phyloP scores from a whole-genome alignment of 2,797 vertebrate genomes.

The Antennarius maculatus region DNA sequence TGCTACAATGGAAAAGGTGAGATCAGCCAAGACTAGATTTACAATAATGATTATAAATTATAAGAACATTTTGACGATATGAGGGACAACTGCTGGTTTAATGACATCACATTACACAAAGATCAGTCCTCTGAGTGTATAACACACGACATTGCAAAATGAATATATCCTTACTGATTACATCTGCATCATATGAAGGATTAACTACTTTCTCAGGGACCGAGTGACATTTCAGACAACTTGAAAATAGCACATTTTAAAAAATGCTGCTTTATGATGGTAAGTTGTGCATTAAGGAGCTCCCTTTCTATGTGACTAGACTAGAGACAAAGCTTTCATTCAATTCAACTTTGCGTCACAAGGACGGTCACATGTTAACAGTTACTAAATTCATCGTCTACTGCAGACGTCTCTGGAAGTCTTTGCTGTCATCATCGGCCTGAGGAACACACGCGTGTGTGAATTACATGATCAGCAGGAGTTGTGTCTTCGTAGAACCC shows the following conservation, averaged over 20 bases:
- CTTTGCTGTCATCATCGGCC: slow-evolving; percentile 8
- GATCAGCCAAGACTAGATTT: too few species aligned
- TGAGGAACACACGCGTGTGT: not conserved
- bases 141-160: not conserved
- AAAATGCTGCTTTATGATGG: slow-evolving; percentile 3
- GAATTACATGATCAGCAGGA: not conserved
- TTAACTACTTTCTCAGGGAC: too few species aligned
- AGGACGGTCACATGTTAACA: slow-evolving; percentile 57
- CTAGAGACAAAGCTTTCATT: slow-evolving; percentile 44
- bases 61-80: too few species aligned
- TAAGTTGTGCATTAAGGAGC: slow-evolving; percentile 8
- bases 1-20: too few species aligned
- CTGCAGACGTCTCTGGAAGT: slow-evolving; percentile 3
- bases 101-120: slow-evolving; percentile 17
- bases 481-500: not conserved
- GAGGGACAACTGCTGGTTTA: too few species aligned
- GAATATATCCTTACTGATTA: too few species aligned
- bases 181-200: too few species aligned
- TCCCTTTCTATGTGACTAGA: not conserved
- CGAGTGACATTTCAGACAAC: too few species aligned
- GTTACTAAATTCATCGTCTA: slow-evolving; percentile 14
- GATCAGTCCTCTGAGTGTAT: slow-evolving; percentile 20
- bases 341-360: slow-evolving; percentile 2
- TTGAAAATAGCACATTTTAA: not conserved
- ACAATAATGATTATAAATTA: too few species aligned